A percentile compares a stretch with the other conserved stretches of the same genome.
Conservation (phyloP, 2,797 vertebrate genomes). For the Agapornis canus region DNA sequence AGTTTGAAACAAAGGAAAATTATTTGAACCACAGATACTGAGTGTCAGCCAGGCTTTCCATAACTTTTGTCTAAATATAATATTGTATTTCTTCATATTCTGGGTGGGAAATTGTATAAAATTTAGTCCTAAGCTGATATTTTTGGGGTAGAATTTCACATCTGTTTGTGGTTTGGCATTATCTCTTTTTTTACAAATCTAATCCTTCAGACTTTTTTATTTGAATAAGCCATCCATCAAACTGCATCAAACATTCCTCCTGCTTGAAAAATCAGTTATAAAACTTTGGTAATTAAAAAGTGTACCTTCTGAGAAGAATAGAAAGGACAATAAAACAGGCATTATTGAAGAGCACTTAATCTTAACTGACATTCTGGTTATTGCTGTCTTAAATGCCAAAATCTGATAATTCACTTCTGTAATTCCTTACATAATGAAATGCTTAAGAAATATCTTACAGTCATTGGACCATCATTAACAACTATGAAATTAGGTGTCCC, state of each 20-base stretch:
- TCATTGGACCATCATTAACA: conserved; percentile 53
- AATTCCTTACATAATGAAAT: conserved; percentile 64
- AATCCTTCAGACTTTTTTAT: neutral
- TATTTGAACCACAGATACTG: neutral
- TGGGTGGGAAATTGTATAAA: neutral
- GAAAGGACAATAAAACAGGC: neutral
- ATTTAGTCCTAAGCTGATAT: neutral
- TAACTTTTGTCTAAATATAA: neutral
- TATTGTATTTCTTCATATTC: neutral
- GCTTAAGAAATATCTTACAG: conserved; percentile 55
- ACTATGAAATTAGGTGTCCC: conserved; percentile 72
- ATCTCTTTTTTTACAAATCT: neutral
- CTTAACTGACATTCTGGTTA: neutral
- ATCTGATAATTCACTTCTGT: conserved; percentile 32
- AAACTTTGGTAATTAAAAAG: conserved; percentile 52
- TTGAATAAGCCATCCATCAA: neutral
- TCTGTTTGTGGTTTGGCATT: neutral
- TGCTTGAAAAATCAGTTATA: neutral
- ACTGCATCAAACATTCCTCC: neutral
- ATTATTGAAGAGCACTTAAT: conserved; percentile 29
- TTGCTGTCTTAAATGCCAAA: conserved; percentile 44
- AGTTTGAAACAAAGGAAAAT: neutral
- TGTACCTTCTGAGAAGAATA: neutral
- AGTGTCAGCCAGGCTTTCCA: neutral
- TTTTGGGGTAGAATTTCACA: neutral